These are phyloP conservation scores for Limnodromus scolopaceus DNA, from an alignment of 2,797 vertebrate genomes.

Conservation along the genomic window DNA sequence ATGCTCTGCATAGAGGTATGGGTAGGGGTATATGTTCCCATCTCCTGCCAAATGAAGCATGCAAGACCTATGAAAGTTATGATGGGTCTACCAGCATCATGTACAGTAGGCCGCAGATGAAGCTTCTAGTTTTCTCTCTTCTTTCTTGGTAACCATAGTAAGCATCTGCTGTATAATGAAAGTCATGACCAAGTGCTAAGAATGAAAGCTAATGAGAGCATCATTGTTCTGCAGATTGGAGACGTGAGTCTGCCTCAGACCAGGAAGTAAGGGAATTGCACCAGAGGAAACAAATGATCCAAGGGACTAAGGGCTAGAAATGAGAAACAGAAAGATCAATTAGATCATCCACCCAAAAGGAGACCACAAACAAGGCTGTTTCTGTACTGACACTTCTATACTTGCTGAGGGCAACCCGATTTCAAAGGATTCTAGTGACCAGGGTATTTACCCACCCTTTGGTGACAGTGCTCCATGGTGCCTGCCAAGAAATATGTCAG, in stretches of 20 bases:
- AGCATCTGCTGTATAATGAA: slow-evolving; percentile 27
- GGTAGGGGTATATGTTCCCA: background rate
- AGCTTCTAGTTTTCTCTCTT: slow-evolving; percentile 35
- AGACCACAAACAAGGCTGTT: too few species aligned
- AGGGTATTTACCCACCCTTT: background rate
- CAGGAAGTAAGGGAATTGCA: background rate
- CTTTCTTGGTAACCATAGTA: slow-evolving; percentile 29
- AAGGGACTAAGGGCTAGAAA: background rate
- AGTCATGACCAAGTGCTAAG: background rate
- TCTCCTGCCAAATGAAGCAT: background rate
- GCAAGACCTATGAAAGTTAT: background rate
- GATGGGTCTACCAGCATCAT: background rate
- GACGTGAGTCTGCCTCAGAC: background rate
- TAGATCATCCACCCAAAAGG: too few species aligned
- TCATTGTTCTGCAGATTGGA: background rate
- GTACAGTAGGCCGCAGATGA: background rate
- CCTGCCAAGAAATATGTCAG: background rate
- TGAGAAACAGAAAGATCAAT: background rate
- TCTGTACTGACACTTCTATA: background rate
- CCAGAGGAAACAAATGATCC: background rate
- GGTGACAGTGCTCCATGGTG: background rate
- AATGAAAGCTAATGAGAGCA: background rate
- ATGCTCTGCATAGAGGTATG: background rate
- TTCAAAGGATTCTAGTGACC: background rate
- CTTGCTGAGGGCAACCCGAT: background rate